phyloP scores from a whole-genome alignment of 2,797 vertebrate species.

The Mustela erminea region DNA sequence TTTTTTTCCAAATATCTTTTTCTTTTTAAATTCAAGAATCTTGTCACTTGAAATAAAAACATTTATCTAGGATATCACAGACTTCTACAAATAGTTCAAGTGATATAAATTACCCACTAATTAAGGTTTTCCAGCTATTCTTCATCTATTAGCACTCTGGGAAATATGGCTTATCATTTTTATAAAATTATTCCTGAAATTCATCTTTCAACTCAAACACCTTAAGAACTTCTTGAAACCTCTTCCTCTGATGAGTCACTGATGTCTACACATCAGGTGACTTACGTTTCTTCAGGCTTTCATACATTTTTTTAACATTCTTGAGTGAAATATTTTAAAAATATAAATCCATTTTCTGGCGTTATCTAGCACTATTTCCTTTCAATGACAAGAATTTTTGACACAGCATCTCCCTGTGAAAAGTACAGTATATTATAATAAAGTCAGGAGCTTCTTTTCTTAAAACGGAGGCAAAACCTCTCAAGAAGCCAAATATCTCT shows the following conservation, averaged over 20 bases:
- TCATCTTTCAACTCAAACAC: conserved; percentile 17
- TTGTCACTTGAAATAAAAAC: background rate
- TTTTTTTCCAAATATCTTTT: background rate
- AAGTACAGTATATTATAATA: background rate
- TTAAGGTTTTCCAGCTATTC: background rate
- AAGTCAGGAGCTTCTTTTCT: background rate
- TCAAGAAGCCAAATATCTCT: background rate
- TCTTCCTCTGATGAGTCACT: background rate
- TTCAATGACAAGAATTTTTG: background rate
- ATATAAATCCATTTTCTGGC: background rate
- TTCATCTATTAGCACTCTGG: background rate
- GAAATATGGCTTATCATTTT: background rate
- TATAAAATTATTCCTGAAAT: background rate
- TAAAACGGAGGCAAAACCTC: background rate
- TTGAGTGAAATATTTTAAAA: background rate
- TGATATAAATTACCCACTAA: conserved; percentile 13
- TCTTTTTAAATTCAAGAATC: background rate
- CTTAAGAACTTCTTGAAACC: background rate
- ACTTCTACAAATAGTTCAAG: background rate
- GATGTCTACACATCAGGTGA: background rate
- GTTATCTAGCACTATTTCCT: background rate
- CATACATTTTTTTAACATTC: background rate
- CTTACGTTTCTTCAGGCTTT: background rate
- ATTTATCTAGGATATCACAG: background rate
- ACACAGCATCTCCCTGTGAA: background rate